Evolutionary conservation across 2,113 vertebrate species (phyloP).

Genomic region (Rhadina sibilatrix): DNA sequence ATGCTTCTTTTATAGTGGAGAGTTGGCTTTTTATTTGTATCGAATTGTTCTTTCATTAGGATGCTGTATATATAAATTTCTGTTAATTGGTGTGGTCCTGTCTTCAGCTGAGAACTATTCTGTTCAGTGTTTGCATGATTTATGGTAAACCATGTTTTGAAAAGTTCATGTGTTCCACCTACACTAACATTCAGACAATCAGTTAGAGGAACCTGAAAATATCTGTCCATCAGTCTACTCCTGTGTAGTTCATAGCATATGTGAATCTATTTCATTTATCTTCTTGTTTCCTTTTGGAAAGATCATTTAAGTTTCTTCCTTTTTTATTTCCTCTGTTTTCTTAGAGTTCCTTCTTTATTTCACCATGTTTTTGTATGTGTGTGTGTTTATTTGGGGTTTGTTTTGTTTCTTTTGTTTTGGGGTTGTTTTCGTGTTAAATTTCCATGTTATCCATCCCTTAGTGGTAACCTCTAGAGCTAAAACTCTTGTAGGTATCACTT

Average conservation of each 20-base stretch:
- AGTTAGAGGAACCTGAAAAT: neutral
- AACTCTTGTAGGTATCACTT: neutral
- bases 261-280: neutral
- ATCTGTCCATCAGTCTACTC: neutral
- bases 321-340: neutral
- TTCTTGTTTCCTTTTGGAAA: neutral
- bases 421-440: neutral
- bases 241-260: neutral
- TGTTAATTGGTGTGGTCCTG: neutral
- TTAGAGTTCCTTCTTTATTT: neutral
- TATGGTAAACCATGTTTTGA: neutral
- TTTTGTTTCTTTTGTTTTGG: neutral
- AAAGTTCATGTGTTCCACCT: neutral
- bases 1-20: neutral
- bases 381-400: neutral
- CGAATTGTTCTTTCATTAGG: neutral
- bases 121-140: neutral
- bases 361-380: neutral
- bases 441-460: neutral
- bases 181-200: neutral
- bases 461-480: neutral
- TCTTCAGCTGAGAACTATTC: neutral
- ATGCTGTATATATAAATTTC: neutral
- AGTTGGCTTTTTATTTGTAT: neutral
- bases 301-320: neutral